Evolutionary conservation across 2,888 invertebrate species (phyloP).

Genomic region (Zele albiditarsus): DNA sequence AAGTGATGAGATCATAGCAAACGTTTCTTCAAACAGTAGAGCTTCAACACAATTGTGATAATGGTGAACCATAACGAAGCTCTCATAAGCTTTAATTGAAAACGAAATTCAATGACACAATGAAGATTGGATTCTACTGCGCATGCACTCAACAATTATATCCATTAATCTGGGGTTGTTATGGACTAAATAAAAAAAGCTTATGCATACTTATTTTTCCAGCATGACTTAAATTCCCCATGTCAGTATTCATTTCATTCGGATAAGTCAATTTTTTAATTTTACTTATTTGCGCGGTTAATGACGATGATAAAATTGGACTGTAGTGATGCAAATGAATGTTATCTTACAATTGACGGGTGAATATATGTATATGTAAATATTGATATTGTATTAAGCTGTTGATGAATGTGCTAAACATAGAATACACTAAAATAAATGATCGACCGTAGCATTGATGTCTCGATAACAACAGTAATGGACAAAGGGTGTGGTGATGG

Average conservation of each 20-base stretch:
- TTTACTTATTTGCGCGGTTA: too few species aligned
- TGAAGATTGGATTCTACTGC: slow-evolving; percentile 8
- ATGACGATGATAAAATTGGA: neutral
- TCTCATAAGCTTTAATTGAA: slow-evolving; percentile 37
- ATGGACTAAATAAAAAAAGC: too few species aligned
- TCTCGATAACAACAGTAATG: slow-evolving; percentile 20
- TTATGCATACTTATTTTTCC: too few species aligned
- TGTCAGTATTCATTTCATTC: too few species aligned
- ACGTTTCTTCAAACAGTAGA: slow-evolving; percentile 22
- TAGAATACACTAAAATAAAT: neutral
- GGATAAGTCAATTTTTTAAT: too few species aligned
- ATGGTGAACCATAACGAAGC: slow-evolving; percentile 38
- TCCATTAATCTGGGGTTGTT: too few species aligned
- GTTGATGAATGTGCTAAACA: neutral
- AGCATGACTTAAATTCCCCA: too few species aligned
- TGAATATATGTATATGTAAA: neutral
- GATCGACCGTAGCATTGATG: neutral
- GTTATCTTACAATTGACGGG: neutral
- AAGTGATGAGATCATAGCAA: neutral
- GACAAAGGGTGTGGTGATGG: slow-evolving; percentile 53
- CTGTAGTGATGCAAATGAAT: neutral
- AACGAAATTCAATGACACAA: slow-evolving; percentile 39
- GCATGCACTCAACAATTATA: slow-evolving; percentile 24
- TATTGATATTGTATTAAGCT: neutral
- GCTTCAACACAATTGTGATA: slow-evolving; percentile 34